phyloP scores from a whole-genome alignment of 2,113 vertebrate genomes.

The Bufo gargarizans region DNA sequence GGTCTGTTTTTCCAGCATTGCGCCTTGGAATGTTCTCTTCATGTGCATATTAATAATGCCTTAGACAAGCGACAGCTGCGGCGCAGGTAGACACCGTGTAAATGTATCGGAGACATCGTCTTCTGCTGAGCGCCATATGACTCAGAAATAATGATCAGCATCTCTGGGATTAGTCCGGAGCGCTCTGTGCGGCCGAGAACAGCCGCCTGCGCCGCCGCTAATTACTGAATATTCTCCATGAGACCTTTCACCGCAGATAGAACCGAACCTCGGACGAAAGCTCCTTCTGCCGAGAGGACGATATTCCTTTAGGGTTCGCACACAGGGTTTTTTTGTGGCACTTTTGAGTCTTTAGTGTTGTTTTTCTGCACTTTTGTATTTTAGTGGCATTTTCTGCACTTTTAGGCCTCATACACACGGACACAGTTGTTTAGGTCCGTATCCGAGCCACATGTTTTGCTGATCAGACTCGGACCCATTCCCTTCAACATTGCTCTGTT shows the following conservation, averaged over 20 bases:
- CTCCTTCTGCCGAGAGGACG: too few species aligned
- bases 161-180: conserved; percentile 29
- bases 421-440: too few species aligned
- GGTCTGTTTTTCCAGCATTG: conserved; percentile 35
- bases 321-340: too few species aligned
- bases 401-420: too few species aligned
- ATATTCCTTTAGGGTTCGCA: too few species aligned
- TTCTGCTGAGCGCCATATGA: conserved; percentile 33
- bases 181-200: not conserved
- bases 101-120: conserved; percentile 25
- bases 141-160: conserved; percentile 27
- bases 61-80: conserved; percentile 46
- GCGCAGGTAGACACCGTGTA: conserved; percentile 46
- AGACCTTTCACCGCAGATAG: not conserved
- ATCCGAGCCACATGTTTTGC: too few species aligned
- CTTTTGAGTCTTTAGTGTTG: too few species aligned
- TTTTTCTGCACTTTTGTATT: too few species aligned
- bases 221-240: not conserved
- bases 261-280: not conserved
- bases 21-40: conserved; percentile 29
- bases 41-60: conserved; percentile 32
- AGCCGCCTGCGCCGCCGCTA: not conserved
- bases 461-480: too few species aligned
- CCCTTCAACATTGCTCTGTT: too few species aligned
- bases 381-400: too few species aligned